phyloP scores from a whole-genome alignment of 2,797 vertebrate species.

The Muraenolepis orangiensis region DNA sequence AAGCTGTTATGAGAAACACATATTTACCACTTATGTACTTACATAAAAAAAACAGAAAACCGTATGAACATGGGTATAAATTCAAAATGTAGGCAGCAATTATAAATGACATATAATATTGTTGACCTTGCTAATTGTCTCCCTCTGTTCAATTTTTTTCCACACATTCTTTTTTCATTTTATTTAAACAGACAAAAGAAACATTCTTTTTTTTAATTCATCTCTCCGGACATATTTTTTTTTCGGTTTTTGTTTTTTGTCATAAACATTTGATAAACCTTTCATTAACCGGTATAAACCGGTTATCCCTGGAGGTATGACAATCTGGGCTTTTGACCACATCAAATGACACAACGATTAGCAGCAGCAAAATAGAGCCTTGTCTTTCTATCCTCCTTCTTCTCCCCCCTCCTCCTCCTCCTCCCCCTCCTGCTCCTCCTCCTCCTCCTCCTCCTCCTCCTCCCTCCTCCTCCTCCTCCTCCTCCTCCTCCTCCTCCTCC shows the following conservation, averaged over 20 bases:
- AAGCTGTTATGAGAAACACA: background rate
- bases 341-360: slow-evolving; percentile 61
- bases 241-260: slow-evolving; percentile 35
- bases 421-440: slow-evolving; percentile 47
- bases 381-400: slow-evolving; percentile 44
- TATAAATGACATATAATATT: background rate
- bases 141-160: background rate
- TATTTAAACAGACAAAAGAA: background rate
- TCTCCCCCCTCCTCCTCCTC: slow-evolving; percentile 36
- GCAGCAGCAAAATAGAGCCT: slow-evolving; percentile 51
- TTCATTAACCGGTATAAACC: slow-evolving; percentile 46
- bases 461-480: slow-evolving; percentile 45
- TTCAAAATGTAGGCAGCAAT: background rate
- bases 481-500: slow-evolving; percentile 45
- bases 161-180: background rate
- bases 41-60: background rate
- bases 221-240: slow-evolving; percentile 44
- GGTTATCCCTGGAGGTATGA: slow-evolving; percentile 49
- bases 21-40: background rate
- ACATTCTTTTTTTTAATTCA: slow-evolving; percentile 49
- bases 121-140: background rate
- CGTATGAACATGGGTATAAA: background rate
- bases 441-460: slow-evolving; percentile 41
- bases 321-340: slow-evolving; percentile 62
- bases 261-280: background rate